Evolutionary conservation across 2,113 vertebrate species (phyloP), one percentile per base, ranked within the genome.

Genomic region (Jaculus jaculus): DNA sequence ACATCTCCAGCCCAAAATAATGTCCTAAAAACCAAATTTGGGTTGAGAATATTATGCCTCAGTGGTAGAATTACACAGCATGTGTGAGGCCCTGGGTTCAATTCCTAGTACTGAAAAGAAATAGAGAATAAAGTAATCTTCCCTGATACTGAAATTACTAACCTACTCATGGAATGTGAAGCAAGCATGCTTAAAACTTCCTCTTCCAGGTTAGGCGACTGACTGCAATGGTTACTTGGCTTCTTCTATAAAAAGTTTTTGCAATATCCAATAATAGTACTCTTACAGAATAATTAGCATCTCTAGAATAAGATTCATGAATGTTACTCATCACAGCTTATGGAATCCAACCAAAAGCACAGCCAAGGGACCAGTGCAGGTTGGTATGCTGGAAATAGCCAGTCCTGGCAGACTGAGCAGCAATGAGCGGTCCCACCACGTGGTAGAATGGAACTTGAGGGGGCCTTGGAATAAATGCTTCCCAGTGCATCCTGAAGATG

Each of bases 271-370:
- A 47, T 85, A 96, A 97, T 73, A 79, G 23, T 13, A 74, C 34
- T 88, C 60, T 96, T 89, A 32, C 84, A 89, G 88, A 94, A 91
- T 60, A 97, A 93, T 92, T 90, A 93, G 18, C 63, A 88, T 87
- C 91, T 94, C 89, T 85, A 95, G 90, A 86, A 95, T 42, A 86
- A 72, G 89, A 82, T 95, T 96, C 94, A 87, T 93, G 78, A 84
- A 90, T 95, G 66, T 24, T 94, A 96, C 30, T 93, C 96, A 97
- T 80, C 26, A 7, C 30, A 93, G 37, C 30, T 95, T 88, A 92
- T 92, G 93, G 95, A 96, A 90, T 16, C 16, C 84, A 95, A 60
- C 73, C 15, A 96, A 94, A 93, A 18, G 17, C 80, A 16, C 4
- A 96, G 69, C 51, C 34, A 34, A 91, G 54, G 77, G 79, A 51